Base-by-base conservation (phyloP, 2,888 invertebrate genomes). In the Phyllotreta cruciferae region DNA sequence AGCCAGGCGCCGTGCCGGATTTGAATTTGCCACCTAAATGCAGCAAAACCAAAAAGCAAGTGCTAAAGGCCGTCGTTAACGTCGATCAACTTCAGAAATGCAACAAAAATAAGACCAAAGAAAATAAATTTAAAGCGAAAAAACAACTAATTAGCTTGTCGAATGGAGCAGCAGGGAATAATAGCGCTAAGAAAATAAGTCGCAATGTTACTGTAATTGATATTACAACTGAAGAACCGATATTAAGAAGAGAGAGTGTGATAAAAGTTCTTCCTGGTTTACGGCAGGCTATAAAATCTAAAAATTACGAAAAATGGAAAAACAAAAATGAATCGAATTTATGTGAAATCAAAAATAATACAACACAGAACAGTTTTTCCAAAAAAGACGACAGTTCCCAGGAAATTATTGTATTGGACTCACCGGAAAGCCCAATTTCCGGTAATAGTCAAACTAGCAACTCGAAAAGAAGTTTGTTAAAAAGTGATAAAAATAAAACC, bases 1-100 rank as follows among this genome's bases (percentile, higher is more conserved):
- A 82, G 68, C 74, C 79, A 56, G 83, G 82, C 61, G 84, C 84
- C 2, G 79, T 84, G 42, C 85, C 85, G 5, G 76, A 80, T 64
- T 57, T 53, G 61, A 75, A 77, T 61, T 66, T 79, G 58, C 72
- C 64, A 55, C 64, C 9, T 9, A 65, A 63, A 36, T 47, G 49
- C 42, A 34, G 11, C 13, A 62, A 63, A 36, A 11, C 13, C 1
- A 63, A 58, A 41, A 57, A 65, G 44, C 56, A 64, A 10, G 37
- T 56, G 6, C 44, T 37, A 3, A 65, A 62, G 49, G 64, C 10
- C n/a, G 47, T 42, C 1, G 44, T 50, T 7, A 13, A 44, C 4
- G 36, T 57, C 1, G 39, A 42, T 57, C 55, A 57, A 56, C 24
- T n/a, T 34, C 62, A 55, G 37, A 47, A 41, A 14, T 6, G 6